Evolutionary conservation across 2,888 invertebrate species (phyloP).

Genomic region (Cheilosia soror): DNA sequence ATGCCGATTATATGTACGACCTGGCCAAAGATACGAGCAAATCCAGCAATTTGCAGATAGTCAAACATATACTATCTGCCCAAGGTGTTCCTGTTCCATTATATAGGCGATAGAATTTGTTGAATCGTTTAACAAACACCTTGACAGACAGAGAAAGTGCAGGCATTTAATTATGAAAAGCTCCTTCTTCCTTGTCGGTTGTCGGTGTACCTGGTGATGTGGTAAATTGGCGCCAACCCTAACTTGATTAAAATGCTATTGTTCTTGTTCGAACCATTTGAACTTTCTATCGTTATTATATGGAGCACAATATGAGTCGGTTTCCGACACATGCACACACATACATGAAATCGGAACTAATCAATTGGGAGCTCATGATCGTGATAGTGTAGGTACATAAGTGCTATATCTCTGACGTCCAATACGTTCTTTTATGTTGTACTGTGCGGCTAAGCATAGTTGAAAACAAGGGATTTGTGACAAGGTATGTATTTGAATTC

Average conservation of each 20-base stretch:
- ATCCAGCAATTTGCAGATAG: conserved; percentile 28
- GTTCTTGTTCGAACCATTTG: conserved; percentile 13
- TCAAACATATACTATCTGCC: background rate
- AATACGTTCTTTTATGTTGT: no score
- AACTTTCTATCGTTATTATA: background rate
- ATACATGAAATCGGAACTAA: background rate
- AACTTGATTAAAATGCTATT: conserved; percentile 22
- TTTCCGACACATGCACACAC: background rate
- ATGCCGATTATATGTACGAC: background rate
- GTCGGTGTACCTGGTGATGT: background rate
- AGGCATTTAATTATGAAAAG: conserved; percentile 43
- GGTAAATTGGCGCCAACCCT: background rate
- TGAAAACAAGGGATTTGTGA: no score
- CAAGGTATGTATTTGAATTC: no score
- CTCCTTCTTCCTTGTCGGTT: background rate
- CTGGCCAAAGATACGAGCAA: background rate
- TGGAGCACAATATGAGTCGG: background rate
- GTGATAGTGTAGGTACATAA: background rate
- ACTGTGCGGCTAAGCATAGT: no score
- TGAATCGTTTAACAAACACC: conserved; percentile 53
- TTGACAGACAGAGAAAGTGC: conserved; percentile 24
- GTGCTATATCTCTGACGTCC: no score
- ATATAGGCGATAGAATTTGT: conserved; percentile 41
- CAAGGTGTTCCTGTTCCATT: conserved; percentile 33
- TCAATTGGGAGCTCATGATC: conserved; percentile 1